Percentiles rank a stretch among this genome's conserved stretches.
phyloP scores from a whole-genome alignment of 2,888 invertebrate species.

The Apodemia hepburni region DNA sequence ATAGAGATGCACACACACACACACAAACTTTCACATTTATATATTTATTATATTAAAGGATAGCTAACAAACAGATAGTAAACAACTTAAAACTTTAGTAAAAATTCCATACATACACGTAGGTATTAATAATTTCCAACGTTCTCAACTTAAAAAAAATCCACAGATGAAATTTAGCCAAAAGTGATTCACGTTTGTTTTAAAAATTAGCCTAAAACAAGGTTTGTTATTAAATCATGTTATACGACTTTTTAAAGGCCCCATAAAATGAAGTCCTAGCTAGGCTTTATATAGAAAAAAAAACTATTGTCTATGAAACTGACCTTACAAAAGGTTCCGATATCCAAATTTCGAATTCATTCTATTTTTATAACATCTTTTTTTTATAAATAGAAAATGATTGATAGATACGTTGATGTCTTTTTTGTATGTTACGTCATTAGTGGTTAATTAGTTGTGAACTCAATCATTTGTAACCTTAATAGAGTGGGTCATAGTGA shows the following conservation, averaged over 20 bases:
- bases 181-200: too few relatives aligned
- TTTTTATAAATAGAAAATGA: slow-evolving; percentile 33
- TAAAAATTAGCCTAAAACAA: too few relatives aligned
- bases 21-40: too few relatives aligned
- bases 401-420: slow-evolving; percentile 34
- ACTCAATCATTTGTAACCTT: slow-evolving; percentile 65
- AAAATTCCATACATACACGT: too few relatives aligned
- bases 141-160: too few relatives aligned
- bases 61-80: too few relatives aligned
- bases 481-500: slow-evolving; percentile 30
- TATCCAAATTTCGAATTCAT: slow-evolving; percentile 66
- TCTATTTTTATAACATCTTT: slow-evolving; percentile 33
- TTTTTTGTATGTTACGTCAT: slow-evolving; percentile 34
- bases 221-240: too few relatives aligned
- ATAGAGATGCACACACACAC: too few relatives aligned
- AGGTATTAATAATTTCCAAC: too few relatives aligned
- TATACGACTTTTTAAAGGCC: not conserved
- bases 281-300: not conserved
- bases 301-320: slow-evolving; percentile 5
- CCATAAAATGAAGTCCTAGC: not conserved
- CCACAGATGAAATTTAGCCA: too few relatives aligned
- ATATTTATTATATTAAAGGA: too few relatives aligned
- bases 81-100: too few relatives aligned
- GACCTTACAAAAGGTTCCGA: slow-evolving; percentile 32
- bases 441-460: slow-evolving; percentile 50